Evolutionary conservation across 2,797 vertebrate genomes (phyloP).

Genomic region (Siniperca scherzeri): DNA sequence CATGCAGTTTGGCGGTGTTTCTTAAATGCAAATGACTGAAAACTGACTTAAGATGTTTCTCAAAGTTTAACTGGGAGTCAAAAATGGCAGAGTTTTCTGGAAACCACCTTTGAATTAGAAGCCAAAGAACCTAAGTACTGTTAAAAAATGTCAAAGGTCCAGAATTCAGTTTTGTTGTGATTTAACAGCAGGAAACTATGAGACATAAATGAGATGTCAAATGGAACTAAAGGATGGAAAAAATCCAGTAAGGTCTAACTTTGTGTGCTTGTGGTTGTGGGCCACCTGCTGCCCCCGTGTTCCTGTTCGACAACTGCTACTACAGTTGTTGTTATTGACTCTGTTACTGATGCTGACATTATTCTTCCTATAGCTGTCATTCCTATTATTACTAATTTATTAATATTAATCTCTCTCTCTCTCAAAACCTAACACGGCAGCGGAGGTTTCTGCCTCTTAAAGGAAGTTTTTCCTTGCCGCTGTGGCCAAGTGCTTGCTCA

Average conservation of each 20-base stretch:
- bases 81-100: not conserved
- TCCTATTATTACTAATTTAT: too few relatives aligned
- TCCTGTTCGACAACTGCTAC: too few relatives aligned
- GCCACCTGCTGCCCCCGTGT: too few relatives aligned
- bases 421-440: too few relatives aligned
- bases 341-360: too few relatives aligned
- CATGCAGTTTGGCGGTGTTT: not conserved
- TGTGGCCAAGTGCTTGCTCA: too few relatives aligned
- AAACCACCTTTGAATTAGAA: not conserved
- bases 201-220: not conserved
- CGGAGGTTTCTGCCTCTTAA: too few relatives aligned
- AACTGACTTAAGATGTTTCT: not conserved
- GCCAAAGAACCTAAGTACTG: not conserved
- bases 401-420: too few relatives aligned
- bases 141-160: not conserved
- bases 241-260: not conserved
- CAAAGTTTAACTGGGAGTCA: not conserved
- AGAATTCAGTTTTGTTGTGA: not conserved
- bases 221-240: not conserved
- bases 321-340: too few relatives aligned
- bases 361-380: too few relatives aligned
- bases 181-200: not conserved
- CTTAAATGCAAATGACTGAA: not conserved
- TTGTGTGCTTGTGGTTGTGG: too few relatives aligned
- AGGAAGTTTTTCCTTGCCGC: too few relatives aligned